These are phyloP conservation scores for Drosophila birchii DNA, from an alignment of 2,888 invertebrate genomes.

Conservation along the genomic window DNA sequence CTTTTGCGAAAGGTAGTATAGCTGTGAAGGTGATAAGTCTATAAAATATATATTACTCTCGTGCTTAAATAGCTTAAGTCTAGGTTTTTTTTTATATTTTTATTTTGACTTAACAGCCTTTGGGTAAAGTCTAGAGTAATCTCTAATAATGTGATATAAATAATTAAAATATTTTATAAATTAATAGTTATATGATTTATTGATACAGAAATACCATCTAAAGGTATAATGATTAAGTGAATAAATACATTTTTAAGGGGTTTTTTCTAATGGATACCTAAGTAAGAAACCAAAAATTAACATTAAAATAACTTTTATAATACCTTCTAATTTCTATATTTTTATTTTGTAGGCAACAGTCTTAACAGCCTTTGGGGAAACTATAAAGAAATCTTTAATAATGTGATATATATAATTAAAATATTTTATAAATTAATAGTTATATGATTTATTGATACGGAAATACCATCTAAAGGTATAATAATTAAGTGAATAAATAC, in stretches of 20 bases:
- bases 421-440: not conserved
- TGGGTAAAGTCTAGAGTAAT: too few relatives aligned
- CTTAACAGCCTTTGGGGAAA: not conserved
- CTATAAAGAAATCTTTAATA: too few relatives aligned
- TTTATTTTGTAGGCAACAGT: not conserved
- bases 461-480: too few relatives aligned
- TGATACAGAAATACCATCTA: not conserved
- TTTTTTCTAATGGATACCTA: not conserved
- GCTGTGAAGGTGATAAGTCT: constrained; percentile 6
- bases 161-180: not conserved
- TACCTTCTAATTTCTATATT: too few relatives aligned
- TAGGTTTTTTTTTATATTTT: not conserved
- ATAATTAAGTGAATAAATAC: too few relatives aligned
- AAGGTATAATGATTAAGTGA: not conserved
- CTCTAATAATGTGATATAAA: not conserved
- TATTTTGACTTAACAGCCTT: not conserved
- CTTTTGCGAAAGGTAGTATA: constrained; percentile 1
- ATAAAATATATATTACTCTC: constrained; percentile 4
- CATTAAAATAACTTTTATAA: too few relatives aligned
- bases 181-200: not conserved
- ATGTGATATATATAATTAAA: too few relatives aligned
- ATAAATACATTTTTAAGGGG: not conserved
- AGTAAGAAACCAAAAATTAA: too few relatives aligned
- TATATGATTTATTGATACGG: not conserved
- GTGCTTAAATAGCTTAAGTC: not conserved